Percentiles rank a stretch among this genome's conserved stretches.
Evolutionary conservation across 2,888 invertebrate genomes (phyloP).

Genomic region (Cancer borealis): DNA sequence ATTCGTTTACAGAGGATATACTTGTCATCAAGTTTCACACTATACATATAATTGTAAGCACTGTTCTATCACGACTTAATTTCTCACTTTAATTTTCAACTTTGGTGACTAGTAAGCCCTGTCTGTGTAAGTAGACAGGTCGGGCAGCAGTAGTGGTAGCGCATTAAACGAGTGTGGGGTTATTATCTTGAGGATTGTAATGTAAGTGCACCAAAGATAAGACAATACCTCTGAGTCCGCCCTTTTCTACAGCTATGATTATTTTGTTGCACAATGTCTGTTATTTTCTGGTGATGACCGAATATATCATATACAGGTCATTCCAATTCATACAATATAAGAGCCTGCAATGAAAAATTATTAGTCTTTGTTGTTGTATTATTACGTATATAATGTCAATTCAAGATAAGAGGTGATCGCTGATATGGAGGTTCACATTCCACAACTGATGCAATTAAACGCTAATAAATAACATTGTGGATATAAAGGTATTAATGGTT

Average conservation of each 20-base stretch:
- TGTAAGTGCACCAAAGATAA: slow-evolving; percentile 12
- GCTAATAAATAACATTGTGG: neutral
- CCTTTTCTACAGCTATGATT: neutral
- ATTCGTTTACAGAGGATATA: neutral
- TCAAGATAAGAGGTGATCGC: neutral
- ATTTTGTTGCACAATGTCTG: neutral
- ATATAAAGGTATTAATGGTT: neutral
- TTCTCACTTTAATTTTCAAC: neutral
- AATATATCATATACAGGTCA: neutral
- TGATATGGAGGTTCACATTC: neutral
- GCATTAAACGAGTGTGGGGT: neutral
- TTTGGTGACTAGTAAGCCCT: neutral
- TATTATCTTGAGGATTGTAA: neutral
- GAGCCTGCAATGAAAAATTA: neutral
- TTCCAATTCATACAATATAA: neutral
- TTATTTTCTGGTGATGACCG: neutral
- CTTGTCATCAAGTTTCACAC: neutral
- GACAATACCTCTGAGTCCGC: neutral
- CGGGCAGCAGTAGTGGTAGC: neutral
- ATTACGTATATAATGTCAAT: neutral
- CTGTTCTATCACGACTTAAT: neutral
- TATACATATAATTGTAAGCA: neutral
- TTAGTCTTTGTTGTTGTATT: neutral
- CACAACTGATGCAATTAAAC: neutral
- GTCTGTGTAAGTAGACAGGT: neutral